A percentile compares a stretch with the other conserved stretches of the same genome.
Conservation (phyloP, 2,888 invertebrate species). For the Lepidochrysops patricia region DNA sequence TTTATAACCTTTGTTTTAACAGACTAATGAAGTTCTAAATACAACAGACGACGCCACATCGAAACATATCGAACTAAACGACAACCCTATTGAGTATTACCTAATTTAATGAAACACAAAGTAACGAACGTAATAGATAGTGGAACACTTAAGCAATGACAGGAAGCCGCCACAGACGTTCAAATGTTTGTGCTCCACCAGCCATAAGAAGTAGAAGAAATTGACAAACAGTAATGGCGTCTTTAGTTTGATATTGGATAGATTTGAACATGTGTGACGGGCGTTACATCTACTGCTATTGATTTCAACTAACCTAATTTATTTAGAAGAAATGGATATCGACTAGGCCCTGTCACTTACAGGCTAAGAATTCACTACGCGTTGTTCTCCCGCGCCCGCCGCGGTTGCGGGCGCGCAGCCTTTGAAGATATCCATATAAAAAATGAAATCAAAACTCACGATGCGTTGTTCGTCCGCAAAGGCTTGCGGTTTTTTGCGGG, state of each 20-base stretch:
- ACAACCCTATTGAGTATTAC: background rate
- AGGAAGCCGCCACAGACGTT: background rate
- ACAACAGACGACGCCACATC: conserved; percentile 13
- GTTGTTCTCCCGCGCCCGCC: too few relatives aligned
- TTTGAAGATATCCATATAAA: too few relatives aligned
- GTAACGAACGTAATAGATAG: background rate
- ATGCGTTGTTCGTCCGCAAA: too few relatives aligned
- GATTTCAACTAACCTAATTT: background rate
- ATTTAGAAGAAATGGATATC: background rate
- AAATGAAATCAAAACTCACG: too few relatives aligned
- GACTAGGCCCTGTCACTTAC: background rate
- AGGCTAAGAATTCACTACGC: too few relatives aligned
- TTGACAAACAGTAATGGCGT: background rate
- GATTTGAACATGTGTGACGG: background rate
- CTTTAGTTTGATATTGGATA: background rate
- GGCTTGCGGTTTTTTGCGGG: too few relatives aligned
- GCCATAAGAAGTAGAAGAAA: background rate
- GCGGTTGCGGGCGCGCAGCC: too few relatives aligned
- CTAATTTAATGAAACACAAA: background rate
- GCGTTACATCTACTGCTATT: background rate
- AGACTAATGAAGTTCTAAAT: conserved; percentile 20
- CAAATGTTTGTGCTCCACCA: background rate
- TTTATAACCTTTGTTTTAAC: conserved; percentile 44
- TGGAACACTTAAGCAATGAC: background rate
- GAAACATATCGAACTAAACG: conserved; percentile 9